Base-by-base conservation (phyloP, 2,888 invertebrate genomes). In the Panzeria rudis region DNA sequence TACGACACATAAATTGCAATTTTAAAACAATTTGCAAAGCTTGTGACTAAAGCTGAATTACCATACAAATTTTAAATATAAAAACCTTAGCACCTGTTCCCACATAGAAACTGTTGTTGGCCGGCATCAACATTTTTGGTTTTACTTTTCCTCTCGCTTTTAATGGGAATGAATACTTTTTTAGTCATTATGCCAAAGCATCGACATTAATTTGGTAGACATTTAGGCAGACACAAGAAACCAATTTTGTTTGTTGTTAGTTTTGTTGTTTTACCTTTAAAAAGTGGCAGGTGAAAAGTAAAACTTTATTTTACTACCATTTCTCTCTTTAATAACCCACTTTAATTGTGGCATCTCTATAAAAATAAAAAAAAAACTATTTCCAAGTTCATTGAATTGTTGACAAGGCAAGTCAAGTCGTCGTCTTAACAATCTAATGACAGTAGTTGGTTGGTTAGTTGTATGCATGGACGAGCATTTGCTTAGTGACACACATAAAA, bases 181-280 rank as follows among this genome's bases (percentile, higher is more conserved):
- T 20, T 64, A 75, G 66, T 68, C 59, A 77, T 77, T 77, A 59
- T 68, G 77, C 77, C 68, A 77, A 76, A 68, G 59, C 38, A 77
- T 69, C 50, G 50, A 29, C 59, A 61, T 52, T 69, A 59, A 78
- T 80, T 76, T 84, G 35, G 56, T 52, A 80, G 84, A 80, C 80
- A 84, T 84, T 84, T 76, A 35, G 84, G 71, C 84, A 84, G 84
- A 84, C 84, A 76, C 61, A 61, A 61, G 38, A 75, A 77, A 41
- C 50, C 20, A 61, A 69, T 69, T 78, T 69, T 1, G 38, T 69
- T 73, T 50, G 29, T 13, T 13, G 13, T 50, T 78, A 52, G 29
- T 13, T 35, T 29, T 47, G 50, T 13, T 59, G 47, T 23, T 44
- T 59, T 47, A 59, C 59, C 32, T 23, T 35, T 35, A 47, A 50